phyloP scores from a whole-genome alignment of 2,888 invertebrate species.

The Caenorhabditis becei region DNA sequence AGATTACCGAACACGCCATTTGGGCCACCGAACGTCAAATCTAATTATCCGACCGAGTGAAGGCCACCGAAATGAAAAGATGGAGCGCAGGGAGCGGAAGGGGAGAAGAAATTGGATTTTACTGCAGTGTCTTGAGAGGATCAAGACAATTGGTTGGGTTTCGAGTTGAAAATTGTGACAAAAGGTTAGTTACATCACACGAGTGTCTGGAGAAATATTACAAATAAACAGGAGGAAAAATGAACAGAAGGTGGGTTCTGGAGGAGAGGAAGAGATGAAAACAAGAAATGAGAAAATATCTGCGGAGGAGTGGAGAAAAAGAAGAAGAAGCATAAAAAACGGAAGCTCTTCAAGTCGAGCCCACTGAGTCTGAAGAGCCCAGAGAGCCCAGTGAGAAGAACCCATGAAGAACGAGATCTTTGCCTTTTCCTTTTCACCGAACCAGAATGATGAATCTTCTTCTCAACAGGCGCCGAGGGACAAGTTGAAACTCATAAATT shows the following conservation, averaged over 20 bases:
- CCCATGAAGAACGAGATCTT: background rate
- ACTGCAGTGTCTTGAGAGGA: constrained; percentile 20
- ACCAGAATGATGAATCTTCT: constrained; percentile 7
- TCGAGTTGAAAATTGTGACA: constrained; percentile 12
- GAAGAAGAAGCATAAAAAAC: constrained; percentile 13
- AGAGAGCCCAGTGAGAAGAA: background rate
- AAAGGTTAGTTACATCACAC: constrained; percentile 11
- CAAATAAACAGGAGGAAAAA: constrained; percentile 12
- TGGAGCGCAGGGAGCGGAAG: constrained; percentile 17
- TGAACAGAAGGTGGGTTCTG: constrained; percentile 19
- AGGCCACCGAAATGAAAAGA: constrained; percentile 20
- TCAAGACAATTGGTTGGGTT: constrained; percentile 18
- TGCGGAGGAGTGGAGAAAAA: constrained; percentile 5
- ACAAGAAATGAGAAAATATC: constrained; percentile 12
- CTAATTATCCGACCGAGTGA: constrained; percentile 36
- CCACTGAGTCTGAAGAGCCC: background rate
- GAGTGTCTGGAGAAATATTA: constrained; percentile 9
- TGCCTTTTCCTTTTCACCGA: background rate
- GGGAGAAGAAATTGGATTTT: constrained; percentile 28
- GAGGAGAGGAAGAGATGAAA: background rate
- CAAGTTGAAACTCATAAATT: constrained; percentile 17
- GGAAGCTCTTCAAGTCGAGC: background rate
- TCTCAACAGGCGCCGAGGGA: constrained; percentile 5
- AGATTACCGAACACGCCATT: constrained; percentile 46
- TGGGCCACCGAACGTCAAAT: constrained; percentile 52